These are phyloP conservation scores for Drosophila miranda DNA, from an alignment of 1,140 invertebrate species.

Conservation along the genomic window DNA sequence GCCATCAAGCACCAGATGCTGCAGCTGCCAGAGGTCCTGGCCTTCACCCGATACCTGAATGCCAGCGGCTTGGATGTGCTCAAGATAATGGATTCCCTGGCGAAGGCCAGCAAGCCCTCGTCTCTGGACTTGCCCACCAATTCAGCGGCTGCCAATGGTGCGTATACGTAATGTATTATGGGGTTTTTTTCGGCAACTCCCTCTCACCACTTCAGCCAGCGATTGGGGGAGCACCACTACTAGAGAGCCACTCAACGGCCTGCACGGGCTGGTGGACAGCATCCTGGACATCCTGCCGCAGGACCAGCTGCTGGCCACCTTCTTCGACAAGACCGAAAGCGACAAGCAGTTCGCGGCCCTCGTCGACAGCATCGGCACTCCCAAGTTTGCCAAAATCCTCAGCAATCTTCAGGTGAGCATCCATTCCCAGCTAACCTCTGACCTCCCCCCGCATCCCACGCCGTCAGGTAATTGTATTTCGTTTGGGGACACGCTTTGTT, in stretches of 20 bases:
- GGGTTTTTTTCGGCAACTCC: neutral
- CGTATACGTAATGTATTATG: slow-evolving; percentile 33
- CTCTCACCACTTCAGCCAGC: neutral
- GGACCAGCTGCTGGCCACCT: slow-evolving; percentile 71
- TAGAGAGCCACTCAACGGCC: slow-evolving; percentile 51
- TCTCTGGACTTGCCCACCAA: slow-evolving; percentile 3
- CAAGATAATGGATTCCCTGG: slow-evolving; percentile 34
- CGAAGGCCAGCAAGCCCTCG: slow-evolving; percentile 5
- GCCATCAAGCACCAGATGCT: slow-evolving; percentile 52
- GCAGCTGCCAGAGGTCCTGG: slow-evolving; percentile 58
- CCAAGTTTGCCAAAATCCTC: slow-evolving; percentile 64
- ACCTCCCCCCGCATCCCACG: neutral
- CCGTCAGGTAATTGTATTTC: slow-evolving; percentile 42
- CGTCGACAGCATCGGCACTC: slow-evolving; percentile 66
- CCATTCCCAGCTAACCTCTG: neutral
- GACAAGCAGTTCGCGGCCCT: slow-evolving; percentile 69
- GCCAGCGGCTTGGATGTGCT: slow-evolving; percentile 67
- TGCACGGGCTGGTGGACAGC: slow-evolving; percentile 72
- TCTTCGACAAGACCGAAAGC: slow-evolving; percentile 73
- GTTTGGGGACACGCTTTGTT: slow-evolving; percentile 48
- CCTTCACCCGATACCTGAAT: slow-evolving; percentile 65
- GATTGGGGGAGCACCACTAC: slow-evolving; percentile 5
- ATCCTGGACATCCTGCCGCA: slow-evolving; percentile 68
- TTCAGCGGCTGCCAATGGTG: slow-evolving; percentile 31
- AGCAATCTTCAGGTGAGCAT: slow-evolving; percentile 70